Base-by-base conservation (phyloP, 2,888 invertebrate species). In the Netelia virgata region DNA sequence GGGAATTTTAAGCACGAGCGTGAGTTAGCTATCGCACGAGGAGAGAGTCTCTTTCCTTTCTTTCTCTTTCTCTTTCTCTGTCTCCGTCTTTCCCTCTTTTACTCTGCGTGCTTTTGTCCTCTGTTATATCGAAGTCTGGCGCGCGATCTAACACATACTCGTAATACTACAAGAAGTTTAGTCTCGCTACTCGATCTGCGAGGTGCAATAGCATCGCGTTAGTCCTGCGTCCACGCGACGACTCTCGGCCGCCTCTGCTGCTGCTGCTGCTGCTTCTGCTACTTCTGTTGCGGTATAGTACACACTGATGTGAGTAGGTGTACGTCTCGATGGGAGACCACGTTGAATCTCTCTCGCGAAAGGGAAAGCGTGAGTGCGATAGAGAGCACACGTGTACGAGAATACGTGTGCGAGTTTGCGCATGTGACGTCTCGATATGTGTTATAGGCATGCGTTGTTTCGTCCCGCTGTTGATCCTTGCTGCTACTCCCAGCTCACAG, bases 341-440 rank as follows among this genome's bases (percentile, higher is more conserved):
- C 72, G 74, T 76, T 83, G 85, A 86, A 86, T 88, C 86, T 81
- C 77, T 82, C 87, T 87, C 87, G 88, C 82, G 90, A 91, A 89
- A 90, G 90, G 88, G 89, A 91, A 91, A 91, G 91, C 84, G 72
- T 59, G 85, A 86, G 84, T 82, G 79, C 82, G 88, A 87, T 85
- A 88, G 87, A 74, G 53, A 28, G 64, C 74, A 59, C 28, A 6
- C 47, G 20, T 61, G 43, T 57, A 20, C 64, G 28, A 28, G 36
- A 50, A 50, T 79, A 10, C 6, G 1, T 53, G 47, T 57, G 20
- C 36, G 23, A 53, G 43, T 55, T 20, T 55, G 47, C 55, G 20
- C 70, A 53, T 23, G 55, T 43, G 55, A 10, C 61, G 73, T 53
- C 76, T 43, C 23, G 64, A 69, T 78, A 53, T 82, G 72, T 36